phyloP scores from a whole-genome alignment of 2,888 invertebrate species.

The Ophion slaviceki region DNA sequence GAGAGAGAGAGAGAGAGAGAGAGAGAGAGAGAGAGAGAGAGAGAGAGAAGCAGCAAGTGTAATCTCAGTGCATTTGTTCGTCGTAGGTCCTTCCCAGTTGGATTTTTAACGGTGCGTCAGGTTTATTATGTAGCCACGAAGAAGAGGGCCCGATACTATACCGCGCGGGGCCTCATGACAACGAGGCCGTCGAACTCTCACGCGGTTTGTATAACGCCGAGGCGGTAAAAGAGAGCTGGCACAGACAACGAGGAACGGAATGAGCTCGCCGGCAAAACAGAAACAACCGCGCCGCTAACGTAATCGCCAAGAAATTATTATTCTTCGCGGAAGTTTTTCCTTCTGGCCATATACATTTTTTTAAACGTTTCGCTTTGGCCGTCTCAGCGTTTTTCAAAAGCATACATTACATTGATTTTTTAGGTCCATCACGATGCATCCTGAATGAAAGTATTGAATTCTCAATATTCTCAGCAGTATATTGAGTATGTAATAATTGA shows the following conservation, averaged over 20 bases:
- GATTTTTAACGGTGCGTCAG: constrained; percentile 45
- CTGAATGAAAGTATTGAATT: too few species aligned
- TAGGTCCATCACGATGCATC: too few species aligned
- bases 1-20: too few species aligned
- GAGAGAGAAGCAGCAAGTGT: constrained; percentile 14
- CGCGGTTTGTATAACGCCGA: constrained; percentile 45
- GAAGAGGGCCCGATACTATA: neutral
- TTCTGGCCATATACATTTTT: neutral
- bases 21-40: too few species aligned
- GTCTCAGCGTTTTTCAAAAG: too few species aligned
- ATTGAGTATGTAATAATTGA: too few species aligned
- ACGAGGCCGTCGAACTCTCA: constrained; percentile 61
- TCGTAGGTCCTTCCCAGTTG: constrained; percentile 51
- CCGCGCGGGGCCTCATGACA: constrained; percentile 21
- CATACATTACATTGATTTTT: too few species aligned
- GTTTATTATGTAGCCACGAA: neutral
- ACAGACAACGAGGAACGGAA: constrained; percentile 27
- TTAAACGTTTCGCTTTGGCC: too few species aligned
- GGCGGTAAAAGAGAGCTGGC: constrained; percentile 29
- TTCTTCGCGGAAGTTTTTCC: constrained; percentile 34
- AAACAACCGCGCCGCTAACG: constrained; percentile 23
- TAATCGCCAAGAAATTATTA: constrained; percentile 49
- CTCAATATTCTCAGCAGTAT: too few species aligned
- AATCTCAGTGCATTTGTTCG: constrained; percentile 55
- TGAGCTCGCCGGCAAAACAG: constrained; percentile 24